Base-by-base conservation (phyloP, 2,797 vertebrate genomes). In the Protonibea diacanthus region DNA sequence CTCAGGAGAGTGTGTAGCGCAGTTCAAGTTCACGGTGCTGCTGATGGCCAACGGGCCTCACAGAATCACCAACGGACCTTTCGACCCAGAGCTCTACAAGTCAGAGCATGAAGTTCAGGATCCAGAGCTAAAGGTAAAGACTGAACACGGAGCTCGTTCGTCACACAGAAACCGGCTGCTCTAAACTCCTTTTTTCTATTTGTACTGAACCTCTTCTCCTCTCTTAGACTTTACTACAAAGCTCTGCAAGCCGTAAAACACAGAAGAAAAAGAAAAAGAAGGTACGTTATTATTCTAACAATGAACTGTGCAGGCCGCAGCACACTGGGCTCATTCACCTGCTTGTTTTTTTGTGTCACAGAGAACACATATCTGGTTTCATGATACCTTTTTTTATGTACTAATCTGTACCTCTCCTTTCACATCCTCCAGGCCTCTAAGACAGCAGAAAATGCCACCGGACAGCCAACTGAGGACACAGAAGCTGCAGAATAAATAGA, bases 251-350 rank as follows among this genome's bases (percentile, higher is more conserved):
- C 92, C 94, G 97, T 69, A 99, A 99, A 94, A 97, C 97, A 73
- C 97, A 99, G 90, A 99, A 99, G 94, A 99, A 93, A 55, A 99
- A 99, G 96, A 99, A 99, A 96, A 99, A 99, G 96, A 99, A 99
- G 98, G 98, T 99, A 85, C n/a, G 27, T 59, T 51, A 27, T 20
- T 20, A 13, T 20, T 21, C 7, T 9, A 33, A 29, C 12, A 6
- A 23, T 56, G 13, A 51, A n/a, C 13, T 17, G 15, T 23, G 25
- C 15, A 3, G 29, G 11, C 14, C 47, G 23, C 13, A 15, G 44
- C 23, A 29, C 18, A 29, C 5, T 21, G 52, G 4, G 17, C 42
- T 10, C 13, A 12, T 74, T 74, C 21, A 60, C 5, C 20, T 45
- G 14, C 8, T 13, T 15, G 27, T 25, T 38, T 33, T 60, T 60